A percentile compares a stretch with the other conserved stretches of the same genome.
These are phyloP conservation scores for Heliconius erato DNA, from an alignment of 2,888 invertebrate species.

Conservation along the genomic window DNA sequence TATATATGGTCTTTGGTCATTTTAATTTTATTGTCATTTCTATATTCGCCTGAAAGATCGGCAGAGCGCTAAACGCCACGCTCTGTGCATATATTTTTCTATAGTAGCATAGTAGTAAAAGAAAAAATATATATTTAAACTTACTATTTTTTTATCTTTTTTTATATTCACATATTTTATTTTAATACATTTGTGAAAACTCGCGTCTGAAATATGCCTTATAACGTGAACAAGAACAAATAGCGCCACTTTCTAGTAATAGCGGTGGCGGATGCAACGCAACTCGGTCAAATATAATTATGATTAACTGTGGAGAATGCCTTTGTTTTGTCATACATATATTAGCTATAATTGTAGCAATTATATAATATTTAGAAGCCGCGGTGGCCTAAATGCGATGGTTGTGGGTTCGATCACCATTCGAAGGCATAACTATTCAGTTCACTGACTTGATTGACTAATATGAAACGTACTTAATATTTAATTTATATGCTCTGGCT, in stretches of 20 bases:
- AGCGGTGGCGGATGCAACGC: slow-evolving; percentile 25
- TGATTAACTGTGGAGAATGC: slow-evolving; percentile 1
- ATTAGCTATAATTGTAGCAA: not conserved
- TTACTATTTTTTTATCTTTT: not conserved
- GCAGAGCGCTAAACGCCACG: too few relatives aligned
- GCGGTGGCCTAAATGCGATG: not conserved
- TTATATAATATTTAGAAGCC: not conserved
- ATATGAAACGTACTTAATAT: too few relatives aligned
- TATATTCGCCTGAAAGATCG: too few relatives aligned
- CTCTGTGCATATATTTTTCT: too few relatives aligned
- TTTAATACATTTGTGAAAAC: not conserved
- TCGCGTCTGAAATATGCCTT: slow-evolving; percentile 16
- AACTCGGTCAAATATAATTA: slow-evolving; percentile 33
- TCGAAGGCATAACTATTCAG: too few relatives aligned
- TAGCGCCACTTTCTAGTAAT: slow-evolving; percentile 39
- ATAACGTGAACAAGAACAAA: slow-evolving; percentile 39
- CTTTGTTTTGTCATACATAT: not conserved
- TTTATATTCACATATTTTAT: not conserved
- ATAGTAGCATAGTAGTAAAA: too few relatives aligned
- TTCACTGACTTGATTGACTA: too few relatives aligned
- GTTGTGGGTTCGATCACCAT: not conserved
- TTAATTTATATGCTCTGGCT: not conserved
- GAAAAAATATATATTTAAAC: not conserved
- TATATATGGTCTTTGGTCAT: too few relatives aligned
- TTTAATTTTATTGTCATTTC: too few relatives aligned